phyloP scores from a whole-genome alignment of 2,888 invertebrate genomes.

The Netelia inedita region DNA sequence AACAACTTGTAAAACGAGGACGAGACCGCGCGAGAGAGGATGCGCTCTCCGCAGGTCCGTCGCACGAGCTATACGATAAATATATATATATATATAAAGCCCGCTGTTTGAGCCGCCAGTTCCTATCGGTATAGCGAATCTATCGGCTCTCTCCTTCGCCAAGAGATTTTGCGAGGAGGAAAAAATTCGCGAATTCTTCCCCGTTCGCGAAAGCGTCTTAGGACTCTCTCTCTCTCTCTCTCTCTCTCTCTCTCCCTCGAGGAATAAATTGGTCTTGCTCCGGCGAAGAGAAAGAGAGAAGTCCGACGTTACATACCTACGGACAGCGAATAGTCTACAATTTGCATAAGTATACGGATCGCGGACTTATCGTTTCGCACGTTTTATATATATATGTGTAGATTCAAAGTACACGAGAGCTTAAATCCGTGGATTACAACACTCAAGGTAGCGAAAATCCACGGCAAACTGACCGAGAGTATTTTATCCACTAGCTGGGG shows the following conservation, averaged over 20 bases:
- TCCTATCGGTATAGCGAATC: constrained; percentile 59
- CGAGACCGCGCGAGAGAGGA: constrained; percentile 78
- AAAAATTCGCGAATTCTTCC: constrained; percentile 41
- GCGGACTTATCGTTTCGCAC: constrained; percentile 50
- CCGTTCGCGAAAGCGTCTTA: constrained; percentile 29
- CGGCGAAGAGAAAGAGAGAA: constrained; percentile 33
- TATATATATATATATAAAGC: not conserved
- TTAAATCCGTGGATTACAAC: constrained; percentile 28
- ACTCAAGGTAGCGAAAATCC: constrained; percentile 21
- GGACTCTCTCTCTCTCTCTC: constrained; percentile 45
- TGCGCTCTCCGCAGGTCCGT: constrained; percentile 67
- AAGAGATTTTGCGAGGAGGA: constrained; percentile 21
- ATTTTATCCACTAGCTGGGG: constrained; percentile 22
- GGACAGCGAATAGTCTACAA: constrained; percentile 70
- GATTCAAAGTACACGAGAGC: constrained; percentile 27
- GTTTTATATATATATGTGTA: constrained; percentile 10
- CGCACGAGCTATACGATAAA: constrained; percentile 55
- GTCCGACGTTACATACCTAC: constrained; percentile 56
- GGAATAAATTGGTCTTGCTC: constrained; percentile 75
- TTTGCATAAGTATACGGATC: constrained; percentile 75
- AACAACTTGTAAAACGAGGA: constrained; percentile 84
- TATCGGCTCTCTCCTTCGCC: constrained; percentile 58
- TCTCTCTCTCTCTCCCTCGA: constrained; percentile 37
- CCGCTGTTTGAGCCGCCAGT: not conserved
- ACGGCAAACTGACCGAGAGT: constrained; percentile 1